Conservation (phyloP, 37 sponge, comb jelly and placozoan genomes). For the Hexactinellida sp. region DNA sequence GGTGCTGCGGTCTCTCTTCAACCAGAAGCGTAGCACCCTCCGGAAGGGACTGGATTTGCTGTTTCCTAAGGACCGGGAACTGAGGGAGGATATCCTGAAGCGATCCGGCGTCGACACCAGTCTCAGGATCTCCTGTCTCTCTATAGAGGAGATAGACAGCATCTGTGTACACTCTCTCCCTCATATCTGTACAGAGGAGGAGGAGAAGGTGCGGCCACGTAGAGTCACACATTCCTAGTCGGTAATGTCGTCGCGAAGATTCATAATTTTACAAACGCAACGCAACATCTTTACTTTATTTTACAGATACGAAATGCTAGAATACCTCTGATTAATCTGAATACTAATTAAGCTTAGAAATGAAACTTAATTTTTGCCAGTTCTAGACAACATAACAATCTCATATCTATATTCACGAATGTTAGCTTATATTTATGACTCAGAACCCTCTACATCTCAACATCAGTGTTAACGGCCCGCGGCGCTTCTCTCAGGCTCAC, state of each 20-base stretch:
- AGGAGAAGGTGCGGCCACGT: not conserved
- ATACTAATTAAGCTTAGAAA: no score
- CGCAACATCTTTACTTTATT: not conserved
- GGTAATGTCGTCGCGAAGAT: not conserved
- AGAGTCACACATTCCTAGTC: not conserved
- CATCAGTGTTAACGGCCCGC: not conserved
- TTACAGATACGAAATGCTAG: not conserved
- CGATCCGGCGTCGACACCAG: not conserved
- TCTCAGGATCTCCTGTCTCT: not conserved
- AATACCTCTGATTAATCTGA: no score
- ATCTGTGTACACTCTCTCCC: not conserved
- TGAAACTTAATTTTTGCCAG: no score
- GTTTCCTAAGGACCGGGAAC: not conserved
- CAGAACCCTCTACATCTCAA: not conserved
- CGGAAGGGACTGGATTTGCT: conserved; percentile 40
- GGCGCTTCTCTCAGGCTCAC: not conserved
- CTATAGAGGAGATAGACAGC: not conserved
- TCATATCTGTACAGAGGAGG: not conserved
- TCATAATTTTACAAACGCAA: not conserved
- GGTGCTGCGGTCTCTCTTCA: conserved; percentile 55
- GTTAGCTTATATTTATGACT: not conserved
- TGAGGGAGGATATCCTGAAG: not conserved
- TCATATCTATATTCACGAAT: no score
- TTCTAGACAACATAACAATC: not conserved
- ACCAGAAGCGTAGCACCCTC: conserved; percentile 47